Percentiles rank a stretch among this genome's conserved stretches.
These are phyloP conservation scores for Arbacia lixula DNA, from an alignment of 53 echinoderm and acorn worm species.

Conservation along the genomic window DNA sequence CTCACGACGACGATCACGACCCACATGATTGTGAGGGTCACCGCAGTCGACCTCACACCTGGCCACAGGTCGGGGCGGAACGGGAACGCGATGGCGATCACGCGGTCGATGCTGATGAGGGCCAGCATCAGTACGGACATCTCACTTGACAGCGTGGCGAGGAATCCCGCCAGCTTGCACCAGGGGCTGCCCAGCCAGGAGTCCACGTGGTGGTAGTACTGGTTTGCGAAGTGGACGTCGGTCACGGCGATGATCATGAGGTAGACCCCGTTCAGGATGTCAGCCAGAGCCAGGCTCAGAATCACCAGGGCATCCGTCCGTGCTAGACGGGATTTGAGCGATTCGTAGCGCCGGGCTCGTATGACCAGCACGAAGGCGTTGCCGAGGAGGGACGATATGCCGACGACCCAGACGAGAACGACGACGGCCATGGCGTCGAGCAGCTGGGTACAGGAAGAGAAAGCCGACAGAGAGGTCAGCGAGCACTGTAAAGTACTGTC, in stretches of 20 bases:
- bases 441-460: conserved; percentile 24
- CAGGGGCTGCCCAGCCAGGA: conserved; percentile 15
- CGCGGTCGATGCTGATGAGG: conserved; percentile 36
- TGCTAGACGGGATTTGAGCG: neutral
- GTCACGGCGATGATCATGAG: conserved; percentile 19
- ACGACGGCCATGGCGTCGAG: conserved; percentile 23
- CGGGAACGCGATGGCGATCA: conserved; percentile 26
- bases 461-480: neutral
- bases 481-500: neutral
- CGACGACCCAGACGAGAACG: conserved; percentile 64
- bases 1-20: conserved; percentile 14
- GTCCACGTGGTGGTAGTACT: conserved; percentile 19
- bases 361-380: conserved; percentile 49
- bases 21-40: conserved; percentile 31
- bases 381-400: conserved; percentile 63
- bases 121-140: conserved; percentile 40
- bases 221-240: conserved; percentile 3
- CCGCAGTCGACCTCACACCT: neutral
- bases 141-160: conserved; percentile 25
- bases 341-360: neutral
- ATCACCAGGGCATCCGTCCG: conserved; percentile 47
- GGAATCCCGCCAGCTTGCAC: conserved; percentile 8
- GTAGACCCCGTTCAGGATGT: conserved; percentile 33
- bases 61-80: conserved; percentile 1
- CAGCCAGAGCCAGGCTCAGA: conserved; percentile 14